Percentiles rank a stretch among this genome's conserved stretches.
These are phyloP conservation scores for Pinctada fucata DNA, from an alignment of 2,888 invertebrate species.

Conservation along the genomic window DNA sequence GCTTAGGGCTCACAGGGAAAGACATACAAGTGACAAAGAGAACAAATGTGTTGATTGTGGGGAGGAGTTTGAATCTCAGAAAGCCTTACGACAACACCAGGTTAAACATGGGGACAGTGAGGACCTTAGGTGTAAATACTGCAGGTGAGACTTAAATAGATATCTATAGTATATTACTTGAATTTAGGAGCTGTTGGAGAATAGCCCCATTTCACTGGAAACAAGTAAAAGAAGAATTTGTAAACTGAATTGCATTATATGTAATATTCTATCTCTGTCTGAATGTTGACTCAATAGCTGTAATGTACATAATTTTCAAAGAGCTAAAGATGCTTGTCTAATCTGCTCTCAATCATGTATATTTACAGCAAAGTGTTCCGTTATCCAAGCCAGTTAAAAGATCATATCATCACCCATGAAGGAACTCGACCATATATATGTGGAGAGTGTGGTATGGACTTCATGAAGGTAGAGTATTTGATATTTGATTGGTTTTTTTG, in stretches of 20 bases:
- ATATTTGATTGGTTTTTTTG: not conserved
- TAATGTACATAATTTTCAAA: no score
- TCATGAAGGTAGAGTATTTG: slow-evolving; percentile 72
- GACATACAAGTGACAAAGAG: slow-evolving; percentile 57
- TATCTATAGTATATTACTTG: no score
- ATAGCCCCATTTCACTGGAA: no score
- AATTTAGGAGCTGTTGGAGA: no score
- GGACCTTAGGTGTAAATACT: slow-evolving; percentile 67
- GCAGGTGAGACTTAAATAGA: slow-evolving; percentile 37
- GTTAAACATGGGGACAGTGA: slow-evolving; percentile 59
- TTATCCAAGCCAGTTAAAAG: slow-evolving; percentile 76
- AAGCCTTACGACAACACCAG: slow-evolving; percentile 64
- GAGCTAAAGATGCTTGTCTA: no score
- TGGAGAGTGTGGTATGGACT: slow-evolving; percentile 77
- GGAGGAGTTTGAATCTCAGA: slow-evolving; percentile 58
- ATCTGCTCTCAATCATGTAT: no score
- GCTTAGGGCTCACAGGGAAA: slow-evolving; percentile 70
- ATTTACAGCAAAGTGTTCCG: slow-evolving; percentile 62
- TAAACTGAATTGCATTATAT: no score
- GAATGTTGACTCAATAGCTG: no score
- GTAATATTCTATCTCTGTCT: no score
- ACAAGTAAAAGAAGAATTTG: no score
- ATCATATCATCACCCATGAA: slow-evolving; percentile 74
- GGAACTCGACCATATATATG: slow-evolving; percentile 75
- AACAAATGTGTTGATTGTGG: slow-evolving; percentile 64